These are phyloP conservation scores for Chromoteleia sp. DNA, from an alignment of 2,888 invertebrate genomes.

Conservation along the genomic window DNA sequence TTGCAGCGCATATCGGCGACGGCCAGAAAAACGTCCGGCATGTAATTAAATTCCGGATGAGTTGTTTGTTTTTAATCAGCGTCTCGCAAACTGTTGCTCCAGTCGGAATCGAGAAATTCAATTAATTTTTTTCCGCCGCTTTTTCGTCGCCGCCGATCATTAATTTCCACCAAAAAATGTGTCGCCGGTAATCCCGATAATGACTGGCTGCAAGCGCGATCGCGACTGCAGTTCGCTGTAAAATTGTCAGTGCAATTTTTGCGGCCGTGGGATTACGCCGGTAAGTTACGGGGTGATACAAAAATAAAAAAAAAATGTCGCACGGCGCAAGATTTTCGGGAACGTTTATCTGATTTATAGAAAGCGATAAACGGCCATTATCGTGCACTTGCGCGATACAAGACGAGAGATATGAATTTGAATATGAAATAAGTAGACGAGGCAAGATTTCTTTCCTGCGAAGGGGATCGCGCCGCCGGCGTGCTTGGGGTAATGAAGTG, in stretches of 20 bases:
- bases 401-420: conserved; percentile 44
- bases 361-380: conserved; percentile 37
- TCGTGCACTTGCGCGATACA: conserved; percentile 27
- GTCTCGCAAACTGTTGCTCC: conserved; percentile 45
- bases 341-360: conserved; percentile 35
- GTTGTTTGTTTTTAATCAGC: conserved; percentile 61
- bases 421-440: conserved; percentile 56
- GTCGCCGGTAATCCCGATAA: conserved; percentile 46
- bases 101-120: conserved; percentile 40
- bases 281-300: conserved; percentile 29
- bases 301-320: too few relatives aligned
- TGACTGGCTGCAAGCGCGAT: conserved; percentile 23
- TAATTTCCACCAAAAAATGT: conserved; percentile 39
- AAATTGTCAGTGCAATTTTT: conserved; percentile 39
- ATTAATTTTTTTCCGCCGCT: conserved; percentile 37
- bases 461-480: background rate
- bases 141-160: background rate
- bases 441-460: conserved; percentile 33
- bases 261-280: conserved; percentile 5
- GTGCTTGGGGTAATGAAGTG: conserved; percentile 81
- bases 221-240: conserved; percentile 29
- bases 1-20: background rate
- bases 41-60: conserved; percentile 56
- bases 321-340: conserved; percentile 26
- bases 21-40: conserved; percentile 11